Percentiles rank a stretch among this genome's conserved stretches.
Conservation (phyloP, 2,888 invertebrate genomes). For the Drosophila mercatorum region DNA sequence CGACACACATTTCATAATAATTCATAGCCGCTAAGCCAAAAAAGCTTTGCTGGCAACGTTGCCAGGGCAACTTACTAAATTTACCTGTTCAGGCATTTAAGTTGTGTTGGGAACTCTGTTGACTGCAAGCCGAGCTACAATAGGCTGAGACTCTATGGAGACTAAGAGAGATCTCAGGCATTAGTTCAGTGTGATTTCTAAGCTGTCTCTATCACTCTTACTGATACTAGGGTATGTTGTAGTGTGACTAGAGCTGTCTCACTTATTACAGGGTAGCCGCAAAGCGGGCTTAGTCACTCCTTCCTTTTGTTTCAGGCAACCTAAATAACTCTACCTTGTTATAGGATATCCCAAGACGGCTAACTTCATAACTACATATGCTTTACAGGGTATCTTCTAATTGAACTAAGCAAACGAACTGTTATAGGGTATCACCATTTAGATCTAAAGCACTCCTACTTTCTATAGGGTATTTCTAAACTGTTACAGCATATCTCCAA, state of each 20-base stretch:
- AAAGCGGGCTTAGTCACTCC: not conserved
- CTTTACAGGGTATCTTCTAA: too few species aligned
- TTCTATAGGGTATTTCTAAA: too few species aligned
- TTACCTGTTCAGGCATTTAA: too few species aligned
- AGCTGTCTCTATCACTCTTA: not conserved
- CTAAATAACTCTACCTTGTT: not conserved
- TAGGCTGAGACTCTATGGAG: too few species aligned
- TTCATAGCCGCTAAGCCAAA: not conserved
- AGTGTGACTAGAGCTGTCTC: not conserved
- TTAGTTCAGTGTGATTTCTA: too few species aligned
- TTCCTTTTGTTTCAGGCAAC: too few species aligned
- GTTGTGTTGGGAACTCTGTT: not conserved
- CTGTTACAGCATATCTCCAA: too few species aligned
- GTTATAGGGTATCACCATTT: too few species aligned
- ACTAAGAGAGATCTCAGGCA: too few species aligned
- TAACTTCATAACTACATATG: too few species aligned
- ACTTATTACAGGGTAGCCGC: not conserved
- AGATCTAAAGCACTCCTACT: not conserved
- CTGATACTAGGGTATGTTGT: not conserved
- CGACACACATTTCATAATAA: not conserved
- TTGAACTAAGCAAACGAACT: too few species aligned
- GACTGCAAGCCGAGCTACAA: not conserved
- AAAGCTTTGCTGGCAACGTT: not conserved
- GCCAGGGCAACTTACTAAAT: not conserved
- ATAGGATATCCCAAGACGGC: not conserved